These are phyloP conservation scores for Oreocharis arfaki DNA, from an alignment of 2,113 vertebrate species.

Conservation along the genomic window DNA sequence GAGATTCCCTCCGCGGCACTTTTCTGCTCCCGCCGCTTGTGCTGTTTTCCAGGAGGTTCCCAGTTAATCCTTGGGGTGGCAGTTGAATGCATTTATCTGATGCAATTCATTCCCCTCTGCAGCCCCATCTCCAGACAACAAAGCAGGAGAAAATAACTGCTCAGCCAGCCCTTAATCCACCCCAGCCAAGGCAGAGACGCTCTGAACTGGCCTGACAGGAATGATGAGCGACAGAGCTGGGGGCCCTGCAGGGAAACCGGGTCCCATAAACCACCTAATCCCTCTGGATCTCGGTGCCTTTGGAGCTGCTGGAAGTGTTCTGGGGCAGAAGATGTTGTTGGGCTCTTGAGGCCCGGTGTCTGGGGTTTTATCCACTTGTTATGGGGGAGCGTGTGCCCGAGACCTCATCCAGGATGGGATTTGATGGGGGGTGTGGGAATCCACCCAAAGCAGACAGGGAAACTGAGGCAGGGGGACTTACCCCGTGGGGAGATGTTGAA, in stretches of 20 bases:
- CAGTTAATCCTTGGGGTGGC: neutral
- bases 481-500: neutral
- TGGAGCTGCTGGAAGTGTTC: neutral
- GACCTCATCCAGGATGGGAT: neutral
- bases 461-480: neutral
- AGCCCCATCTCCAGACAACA: constrained; percentile 21
- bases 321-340: neutral
- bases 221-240: constrained; percentile 21
- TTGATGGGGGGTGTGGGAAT: neutral
- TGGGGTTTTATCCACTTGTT: neutral
- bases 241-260: constrained; percentile 24
- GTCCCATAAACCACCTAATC: neutral
- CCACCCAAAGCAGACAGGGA: neutral
- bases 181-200: neutral
- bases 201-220: constrained; percentile 58
- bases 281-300: neutral
- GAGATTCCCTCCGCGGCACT: neutral
- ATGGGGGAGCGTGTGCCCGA: neutral
- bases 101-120: neutral
- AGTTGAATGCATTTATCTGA: neutral
- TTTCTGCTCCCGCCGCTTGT: neutral
- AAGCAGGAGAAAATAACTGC: constrained; percentile 8
- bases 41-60: neutral
- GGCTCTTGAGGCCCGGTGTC: neutral
- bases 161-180: constrained; percentile 26